Conservation (phyloP, 2,888 invertebrate species). For the Ormyrus nitidulus region DNA sequence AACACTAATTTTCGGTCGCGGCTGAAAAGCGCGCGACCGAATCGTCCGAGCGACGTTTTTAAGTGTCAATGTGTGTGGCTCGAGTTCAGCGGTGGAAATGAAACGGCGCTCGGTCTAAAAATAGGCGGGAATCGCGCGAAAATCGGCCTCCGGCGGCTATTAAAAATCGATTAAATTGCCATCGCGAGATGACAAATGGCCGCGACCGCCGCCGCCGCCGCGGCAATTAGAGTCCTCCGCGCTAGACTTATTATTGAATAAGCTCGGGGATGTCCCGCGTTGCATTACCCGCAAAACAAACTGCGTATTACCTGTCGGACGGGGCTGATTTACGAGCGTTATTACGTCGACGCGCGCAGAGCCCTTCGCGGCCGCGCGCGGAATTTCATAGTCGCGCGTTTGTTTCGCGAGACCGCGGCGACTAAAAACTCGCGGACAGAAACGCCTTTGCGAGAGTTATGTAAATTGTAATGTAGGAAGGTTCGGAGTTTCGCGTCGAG, state of each 20-base stretch:
- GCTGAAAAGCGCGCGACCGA: too few relatives aligned
- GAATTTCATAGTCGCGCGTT: not conserved
- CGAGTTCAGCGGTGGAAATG: too few relatives aligned
- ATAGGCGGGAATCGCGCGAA: not conserved
- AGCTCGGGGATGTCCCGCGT: not conserved
- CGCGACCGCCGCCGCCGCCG: not conserved
- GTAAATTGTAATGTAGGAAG: slow-evolving; percentile 25
- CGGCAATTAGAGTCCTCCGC: slow-evolving; percentile 17
- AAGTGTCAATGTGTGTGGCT: too few relatives aligned
- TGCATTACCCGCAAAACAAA: slow-evolving; percentile 33
- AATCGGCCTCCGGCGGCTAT: not conserved
- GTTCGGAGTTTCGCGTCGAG: not conserved
- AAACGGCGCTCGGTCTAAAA: too few relatives aligned
- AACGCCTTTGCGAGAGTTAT: slow-evolving; percentile 4
- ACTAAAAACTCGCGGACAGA: slow-evolving; percentile 6
- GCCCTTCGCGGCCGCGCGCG: not conserved
- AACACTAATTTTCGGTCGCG: too few relatives aligned
- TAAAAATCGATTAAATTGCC: slow-evolving; percentile 18
- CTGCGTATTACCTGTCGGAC: slow-evolving; percentile 22
- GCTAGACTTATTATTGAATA: slow-evolving; percentile 44
- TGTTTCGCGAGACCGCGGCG: not conserved
- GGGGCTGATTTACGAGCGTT: slow-evolving; percentile 30
- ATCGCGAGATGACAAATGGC: slow-evolving; percentile 34
- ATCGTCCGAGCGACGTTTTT: too few relatives aligned
- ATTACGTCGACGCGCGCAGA: not conserved